Percentiles rank a stretch among this genome's conserved stretches.
phyloP scores from a whole-genome alignment of 2,797 vertebrate species.

The Knipowitschia caucasica region DNA sequence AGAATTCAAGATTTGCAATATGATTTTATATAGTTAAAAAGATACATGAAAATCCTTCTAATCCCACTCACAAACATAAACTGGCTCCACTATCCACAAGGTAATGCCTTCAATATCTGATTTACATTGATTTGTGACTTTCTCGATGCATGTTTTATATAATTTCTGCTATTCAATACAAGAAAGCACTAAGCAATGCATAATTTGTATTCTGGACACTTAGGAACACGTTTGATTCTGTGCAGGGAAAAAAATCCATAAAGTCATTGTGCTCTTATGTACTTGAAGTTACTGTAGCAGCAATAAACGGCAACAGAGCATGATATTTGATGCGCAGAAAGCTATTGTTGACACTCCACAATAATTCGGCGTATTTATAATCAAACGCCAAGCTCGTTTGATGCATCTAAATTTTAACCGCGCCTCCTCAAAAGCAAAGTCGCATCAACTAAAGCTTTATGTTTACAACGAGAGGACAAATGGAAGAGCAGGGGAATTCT shows the following conservation, averaged over 20 bases:
- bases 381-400: slow-evolving; percentile 31
- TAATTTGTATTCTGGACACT: neutral
- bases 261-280: slow-evolving; percentile 11
- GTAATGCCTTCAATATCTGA: neutral
- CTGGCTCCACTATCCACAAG: neutral
- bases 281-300: slow-evolving; percentile 1
- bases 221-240: neutral
- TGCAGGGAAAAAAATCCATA: slow-evolving; percentile 4
- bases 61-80: neutral
- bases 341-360: slow-evolving; percentile 14
- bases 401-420: slow-evolving; percentile 73
- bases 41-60: too few species aligned
- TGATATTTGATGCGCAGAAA: slow-evolving; percentile 1
- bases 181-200: neutral
- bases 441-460: slow-evolving; percentile 47
- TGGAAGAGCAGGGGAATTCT: slow-evolving; percentile 23
- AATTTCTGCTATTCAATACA: neutral
- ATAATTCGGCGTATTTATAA: slow-evolving; percentile 23
- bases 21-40: too few species aligned
- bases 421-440: slow-evolving; percentile 61
- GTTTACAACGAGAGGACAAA: slow-evolving; percentile 52
- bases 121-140: neutral
- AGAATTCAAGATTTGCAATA: too few species aligned
- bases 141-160: neutral
- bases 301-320: slow-evolving; percentile 2